phyloP scores from a whole-genome alignment of 2,888 invertebrate species.

The Pristionchus arcanus region DNA sequence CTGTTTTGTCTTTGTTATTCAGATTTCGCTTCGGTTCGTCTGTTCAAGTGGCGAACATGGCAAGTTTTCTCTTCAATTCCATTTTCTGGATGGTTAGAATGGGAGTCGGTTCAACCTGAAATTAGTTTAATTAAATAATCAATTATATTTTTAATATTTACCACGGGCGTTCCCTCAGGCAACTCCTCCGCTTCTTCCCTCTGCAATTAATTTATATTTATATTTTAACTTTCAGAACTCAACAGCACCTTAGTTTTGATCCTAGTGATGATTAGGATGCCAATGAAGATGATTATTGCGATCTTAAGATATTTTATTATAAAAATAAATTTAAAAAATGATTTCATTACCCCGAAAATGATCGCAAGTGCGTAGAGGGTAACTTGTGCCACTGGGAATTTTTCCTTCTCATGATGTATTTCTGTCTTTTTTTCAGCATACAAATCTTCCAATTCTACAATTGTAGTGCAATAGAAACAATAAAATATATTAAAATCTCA shows the following conservation, averaged over 20 bases:
- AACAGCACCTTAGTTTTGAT: background rate
- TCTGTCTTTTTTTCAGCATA: background rate
- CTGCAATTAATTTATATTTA: background rate
- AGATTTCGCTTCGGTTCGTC: background rate
- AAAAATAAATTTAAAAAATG: background rate
- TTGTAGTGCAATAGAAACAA: too few relatives aligned
- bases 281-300: background rate
- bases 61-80: background rate
- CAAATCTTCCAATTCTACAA: background rate
- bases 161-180: conserved; percentile 3
- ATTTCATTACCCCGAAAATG: background rate
- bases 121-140: background rate
- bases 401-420: background rate
- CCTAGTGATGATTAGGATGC: background rate
- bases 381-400: background rate
- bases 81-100: background rate
- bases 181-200: background rate
- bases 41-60: background rate
- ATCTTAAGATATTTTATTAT: background rate
- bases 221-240: background rate
- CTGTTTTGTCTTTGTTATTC: conserved; percentile 28
- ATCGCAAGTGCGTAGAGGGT: background rate
- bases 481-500: too few relatives aligned
- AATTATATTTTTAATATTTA: background rate
- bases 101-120: background rate